A percentile compares a stretch with the other conserved stretches of the same genome.
phyloP scores from a whole-genome alignment of 2,113 vertebrate species.

The Melanocharis versteri region DNA sequence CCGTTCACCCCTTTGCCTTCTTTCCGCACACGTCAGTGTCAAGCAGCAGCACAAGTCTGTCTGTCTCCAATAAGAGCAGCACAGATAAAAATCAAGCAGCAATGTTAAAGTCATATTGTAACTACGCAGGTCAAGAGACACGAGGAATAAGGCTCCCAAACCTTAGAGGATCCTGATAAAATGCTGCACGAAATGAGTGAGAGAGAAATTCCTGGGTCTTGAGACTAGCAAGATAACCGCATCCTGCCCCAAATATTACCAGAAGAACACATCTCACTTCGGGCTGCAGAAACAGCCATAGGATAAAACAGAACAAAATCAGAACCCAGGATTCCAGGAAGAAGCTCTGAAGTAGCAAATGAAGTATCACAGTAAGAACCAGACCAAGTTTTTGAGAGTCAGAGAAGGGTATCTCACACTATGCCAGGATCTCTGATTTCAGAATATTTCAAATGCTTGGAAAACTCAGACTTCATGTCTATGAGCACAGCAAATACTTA shows the following conservation, averaged over 20 bases:
- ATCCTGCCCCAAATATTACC: neutral
- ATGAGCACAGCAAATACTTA: neutral
- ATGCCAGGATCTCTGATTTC: neutral
- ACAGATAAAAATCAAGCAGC: neutral
- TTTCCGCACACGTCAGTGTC: rapidly evolving
- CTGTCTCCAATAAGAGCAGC: neutral
- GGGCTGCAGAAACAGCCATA: neutral
- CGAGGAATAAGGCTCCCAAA: neutral
- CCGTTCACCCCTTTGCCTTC: neutral
- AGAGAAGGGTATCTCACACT: neutral
- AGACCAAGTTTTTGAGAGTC: neutral
- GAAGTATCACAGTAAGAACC: neutral
- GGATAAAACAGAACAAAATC: neutral
- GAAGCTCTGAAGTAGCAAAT: neutral
- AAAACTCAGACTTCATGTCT: neutral
- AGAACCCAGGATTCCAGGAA: neutral
- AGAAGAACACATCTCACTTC: neutral
- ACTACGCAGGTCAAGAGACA: rapidly evolving
- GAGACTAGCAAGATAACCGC: neutral
- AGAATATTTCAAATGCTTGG: neutral
- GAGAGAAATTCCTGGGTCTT: neutral
- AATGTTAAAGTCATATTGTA: neutral
- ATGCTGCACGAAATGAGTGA: neutral
- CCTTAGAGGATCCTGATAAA: rapidly evolving
- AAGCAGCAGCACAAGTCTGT: neutral